A percentile compares a stretch with the other conserved stretches of the same genome.
Evolutionary conservation across 2,797 vertebrate species (phyloP).

Genomic region (Clamator glandarius): DNA sequence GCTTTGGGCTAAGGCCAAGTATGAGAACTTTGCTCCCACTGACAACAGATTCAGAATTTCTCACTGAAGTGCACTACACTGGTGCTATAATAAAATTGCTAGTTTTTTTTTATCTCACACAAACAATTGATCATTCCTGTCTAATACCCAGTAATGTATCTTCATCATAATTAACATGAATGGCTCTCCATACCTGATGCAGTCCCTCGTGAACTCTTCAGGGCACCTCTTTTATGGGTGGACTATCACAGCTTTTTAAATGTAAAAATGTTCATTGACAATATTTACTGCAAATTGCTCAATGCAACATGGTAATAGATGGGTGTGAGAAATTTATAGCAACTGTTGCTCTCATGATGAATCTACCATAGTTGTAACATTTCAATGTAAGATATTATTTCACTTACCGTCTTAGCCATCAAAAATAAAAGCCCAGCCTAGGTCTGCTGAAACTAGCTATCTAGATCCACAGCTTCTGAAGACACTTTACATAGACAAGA

Average conservation of each 20-base stretch:
- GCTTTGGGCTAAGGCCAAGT: neutral
- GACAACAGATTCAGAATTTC: neutral
- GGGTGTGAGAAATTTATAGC: neutral
- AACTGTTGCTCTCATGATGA: neutral
- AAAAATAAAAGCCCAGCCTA: neutral
- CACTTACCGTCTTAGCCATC: neutral
- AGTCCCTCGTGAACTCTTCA: neutral
- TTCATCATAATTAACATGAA: neutral
- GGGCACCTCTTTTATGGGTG: rapidly evolving
- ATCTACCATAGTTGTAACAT: neutral
- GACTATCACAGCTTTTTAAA: neutral
- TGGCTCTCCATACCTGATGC: neutral
- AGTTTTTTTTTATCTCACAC: neutral
- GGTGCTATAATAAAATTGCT: neutral
- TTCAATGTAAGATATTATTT: neutral
- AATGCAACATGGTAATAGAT: neutral
- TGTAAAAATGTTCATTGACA: neutral
- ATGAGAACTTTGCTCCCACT: neutral
- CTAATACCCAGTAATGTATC: neutral
- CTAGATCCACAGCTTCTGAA: neutral
- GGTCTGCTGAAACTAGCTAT: neutral
- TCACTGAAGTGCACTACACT: neutral
- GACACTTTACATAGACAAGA: neutral
- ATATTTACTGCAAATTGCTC: neutral
- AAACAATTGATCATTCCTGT: neutral